Evolutionary conservation across 2,888 invertebrate genomes (phyloP).

Genomic region (Camponotus fellah): DNA sequence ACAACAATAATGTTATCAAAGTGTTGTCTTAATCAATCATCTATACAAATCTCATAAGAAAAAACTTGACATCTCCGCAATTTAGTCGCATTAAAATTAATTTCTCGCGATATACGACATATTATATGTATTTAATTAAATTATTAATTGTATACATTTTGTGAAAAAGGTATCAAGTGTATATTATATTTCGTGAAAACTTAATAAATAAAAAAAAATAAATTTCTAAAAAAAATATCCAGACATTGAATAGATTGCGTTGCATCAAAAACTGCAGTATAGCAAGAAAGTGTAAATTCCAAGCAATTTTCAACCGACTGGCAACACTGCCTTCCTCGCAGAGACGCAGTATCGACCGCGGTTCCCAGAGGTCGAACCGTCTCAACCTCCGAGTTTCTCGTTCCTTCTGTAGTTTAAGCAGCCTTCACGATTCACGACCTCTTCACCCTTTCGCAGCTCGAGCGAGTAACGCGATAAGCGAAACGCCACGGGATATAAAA

Average conservation of each 20-base stretch:
- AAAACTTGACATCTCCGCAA: neutral
- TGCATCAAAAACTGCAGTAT: conserved; percentile 7
- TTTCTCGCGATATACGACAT: neutral
- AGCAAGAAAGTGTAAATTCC: conserved; percentile 80
- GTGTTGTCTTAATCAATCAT: neutral
- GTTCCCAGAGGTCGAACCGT: conserved; percentile 80
- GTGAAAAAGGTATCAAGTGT: too few species aligned
- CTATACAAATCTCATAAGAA: neutral
- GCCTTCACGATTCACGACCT: conserved; percentile 69
- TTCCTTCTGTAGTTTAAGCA: conserved; percentile 68
- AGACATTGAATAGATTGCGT: neutral
- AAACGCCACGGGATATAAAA: conserved; percentile 36
- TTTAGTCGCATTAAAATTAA: neutral
- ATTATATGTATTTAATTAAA: neutral
- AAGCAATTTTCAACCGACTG: conserved; percentile 74
- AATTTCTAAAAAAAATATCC: neutral
- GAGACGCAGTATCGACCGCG: conserved; percentile 82
- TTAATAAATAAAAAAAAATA: neutral
- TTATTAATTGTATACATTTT: neutral
- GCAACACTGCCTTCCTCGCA: conserved; percentile 80
- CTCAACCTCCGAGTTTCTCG: conserved; percentile 77
- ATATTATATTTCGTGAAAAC: neutral
- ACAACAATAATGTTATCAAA: neutral
- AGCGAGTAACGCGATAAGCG: conserved; percentile 58
- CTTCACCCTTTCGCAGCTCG: conserved; percentile 66